Percentiles rank a stretch among this genome's conserved stretches.
phyloP scores from a whole-genome alignment of 2,113 vertebrate species.

The Neotoma lepida region DNA sequence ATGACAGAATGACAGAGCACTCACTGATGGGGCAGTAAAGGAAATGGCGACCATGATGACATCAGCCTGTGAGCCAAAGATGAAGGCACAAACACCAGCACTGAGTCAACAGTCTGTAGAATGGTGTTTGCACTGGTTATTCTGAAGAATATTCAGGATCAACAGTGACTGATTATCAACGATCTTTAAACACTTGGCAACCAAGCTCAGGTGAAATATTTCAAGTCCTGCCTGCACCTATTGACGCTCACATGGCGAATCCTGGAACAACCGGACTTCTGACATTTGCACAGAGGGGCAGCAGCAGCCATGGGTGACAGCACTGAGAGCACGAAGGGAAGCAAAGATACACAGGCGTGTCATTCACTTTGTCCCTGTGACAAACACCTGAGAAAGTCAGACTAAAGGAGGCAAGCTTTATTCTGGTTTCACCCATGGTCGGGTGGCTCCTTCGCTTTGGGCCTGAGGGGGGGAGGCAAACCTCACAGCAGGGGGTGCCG shows the following conservation, averaged over 20 bases:
- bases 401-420: not conserved
- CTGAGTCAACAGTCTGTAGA: not conserved
- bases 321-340: not conserved
- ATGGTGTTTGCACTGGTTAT: not conserved
- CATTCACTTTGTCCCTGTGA: not conserved
- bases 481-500: not conserved
- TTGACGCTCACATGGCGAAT: not conserved
- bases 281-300: constrained; percentile 9
- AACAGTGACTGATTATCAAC: not conserved
- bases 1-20: not conserved
- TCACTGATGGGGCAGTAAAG: not conserved
- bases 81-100: not conserved
- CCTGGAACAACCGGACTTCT: not conserved
- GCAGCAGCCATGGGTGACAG: not conserved
- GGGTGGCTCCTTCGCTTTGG: not conserved
- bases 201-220: not conserved
- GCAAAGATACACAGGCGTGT: not conserved
- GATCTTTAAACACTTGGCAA: not conserved
- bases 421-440: not conserved
- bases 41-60: not conserved
- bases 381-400: not conserved
- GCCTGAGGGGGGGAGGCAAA: not conserved
- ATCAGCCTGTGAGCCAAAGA: not conserved
- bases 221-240: no score
- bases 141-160: not conserved